Evolutionary conservation across 2,797 vertebrate species (phyloP), one percentile per base, ranked within the genome.

Genomic region (Florisuga fusca): DNA sequence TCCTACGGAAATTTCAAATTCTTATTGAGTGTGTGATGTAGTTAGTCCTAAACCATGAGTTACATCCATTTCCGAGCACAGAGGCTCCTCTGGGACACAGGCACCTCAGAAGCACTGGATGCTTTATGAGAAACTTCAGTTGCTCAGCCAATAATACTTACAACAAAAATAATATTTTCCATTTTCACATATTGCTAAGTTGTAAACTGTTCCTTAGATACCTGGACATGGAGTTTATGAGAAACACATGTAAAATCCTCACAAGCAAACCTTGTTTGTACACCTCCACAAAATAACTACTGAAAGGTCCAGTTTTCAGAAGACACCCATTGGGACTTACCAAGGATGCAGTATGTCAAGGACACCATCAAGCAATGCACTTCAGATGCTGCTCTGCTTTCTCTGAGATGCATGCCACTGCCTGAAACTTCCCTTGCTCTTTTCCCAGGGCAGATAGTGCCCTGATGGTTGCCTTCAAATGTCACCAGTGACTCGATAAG

Each of bases 161-260:
- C 19, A 96, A 94, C 67, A 95, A 96, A 96, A 96, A 96, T 89
- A 96, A 92, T 97, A 96, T 95, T 97, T 97, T 97, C 96, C 95
- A 97, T 94, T 96, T 95, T 94, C 89, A 77, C 93, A 94, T 92
- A 92, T 84, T 96, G 86, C 80, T 90, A 91, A 94, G 89, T 67
- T 95, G 95, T 78, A 92, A 92, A 94, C 90, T 94, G 94, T 95
- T 96, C 95, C 95, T 95, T 91, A 94, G 89, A 97, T 95, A 96
- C 91, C 95, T 91, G 81, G 85, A 95, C 80, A 75, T 15, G 21
- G 69, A 89, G 46, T 87, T 96, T 96, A 97, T 95, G 92, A 94
- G 87, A 97, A 97, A 95, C 97, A 97, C 72, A 96, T 97, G 96
- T 87, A 94, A 94, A 94, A 91, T 41, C 79, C 82, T 36, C 34